A percentile compares a stretch with the other conserved stretches of the same genome.
These are phyloP conservation scores for Chloroclysta siterata DNA, from an alignment of 2,888 invertebrate genomes.

Conservation along the genomic window DNA sequence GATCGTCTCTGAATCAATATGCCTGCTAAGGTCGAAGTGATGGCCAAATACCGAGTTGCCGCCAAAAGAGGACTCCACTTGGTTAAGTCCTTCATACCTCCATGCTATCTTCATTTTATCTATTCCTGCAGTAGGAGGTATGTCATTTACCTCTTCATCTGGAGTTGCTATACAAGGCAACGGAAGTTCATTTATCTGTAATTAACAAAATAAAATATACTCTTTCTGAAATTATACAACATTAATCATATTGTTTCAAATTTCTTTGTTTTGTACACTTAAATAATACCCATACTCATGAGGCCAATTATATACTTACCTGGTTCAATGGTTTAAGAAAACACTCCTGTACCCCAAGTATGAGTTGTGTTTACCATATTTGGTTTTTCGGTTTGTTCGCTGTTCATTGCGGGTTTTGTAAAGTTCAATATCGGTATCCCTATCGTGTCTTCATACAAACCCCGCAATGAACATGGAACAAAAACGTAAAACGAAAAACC, in stretches of 20 bases:
- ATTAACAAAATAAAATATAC: slow-evolving; percentile 4
- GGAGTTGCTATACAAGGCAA: slow-evolving; percentile 80
- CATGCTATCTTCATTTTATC: slow-evolving; percentile 95
- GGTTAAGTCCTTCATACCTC: slow-evolving; percentile 92
- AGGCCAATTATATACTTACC: no score
- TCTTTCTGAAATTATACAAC: not conserved
- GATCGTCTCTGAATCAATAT: slow-evolving; percentile 86
- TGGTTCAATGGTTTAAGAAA: no score
- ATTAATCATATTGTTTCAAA: not conserved
- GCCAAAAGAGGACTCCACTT: slow-evolving; percentile 84
- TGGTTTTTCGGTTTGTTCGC: no score
- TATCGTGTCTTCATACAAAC: no score
- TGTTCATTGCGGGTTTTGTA: no score
- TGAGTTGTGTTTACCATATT: no score
- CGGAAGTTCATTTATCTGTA: slow-evolving; percentile 79
- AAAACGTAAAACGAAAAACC: no score
- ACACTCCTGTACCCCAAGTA: no score
- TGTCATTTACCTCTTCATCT: slow-evolving; percentile 66
- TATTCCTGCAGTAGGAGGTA: slow-evolving; percentile 46
- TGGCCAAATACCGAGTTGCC: slow-evolving; percentile 87
- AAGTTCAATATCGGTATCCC: no score
- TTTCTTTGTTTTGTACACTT: no score
- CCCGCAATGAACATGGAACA: no score
- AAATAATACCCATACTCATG: no score
- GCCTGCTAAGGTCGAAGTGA: slow-evolving; percentile 92